phyloP scores from a whole-genome alignment of 1,140 invertebrate species.

The Mamestra configurata region DNA sequence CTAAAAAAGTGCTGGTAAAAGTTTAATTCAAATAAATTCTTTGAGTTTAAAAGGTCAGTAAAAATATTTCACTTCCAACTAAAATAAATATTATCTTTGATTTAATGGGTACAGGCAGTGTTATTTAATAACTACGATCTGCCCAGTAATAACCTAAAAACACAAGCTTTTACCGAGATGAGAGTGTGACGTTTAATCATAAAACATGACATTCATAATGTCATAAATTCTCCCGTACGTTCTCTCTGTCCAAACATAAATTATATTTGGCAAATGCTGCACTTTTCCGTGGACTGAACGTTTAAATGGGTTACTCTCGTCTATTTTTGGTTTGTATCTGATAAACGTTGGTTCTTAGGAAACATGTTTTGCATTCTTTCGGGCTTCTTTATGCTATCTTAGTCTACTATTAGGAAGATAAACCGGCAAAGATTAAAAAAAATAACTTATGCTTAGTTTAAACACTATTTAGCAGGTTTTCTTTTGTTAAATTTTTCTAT shows the following conservation, averaged over 20 bases:
- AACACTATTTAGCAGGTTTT: too few species aligned
- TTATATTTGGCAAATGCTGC: constrained; percentile 38
- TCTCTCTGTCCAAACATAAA: constrained; percentile 29
- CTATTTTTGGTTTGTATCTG: constrained; percentile 22
- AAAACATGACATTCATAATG: constrained; percentile 19
- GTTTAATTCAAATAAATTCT: too few species aligned
- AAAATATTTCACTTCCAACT: too few species aligned
- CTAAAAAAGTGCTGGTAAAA: too few species aligned
- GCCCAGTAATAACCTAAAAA: not conserved
- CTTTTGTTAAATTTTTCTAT: too few species aligned
- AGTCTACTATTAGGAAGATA: too few species aligned
- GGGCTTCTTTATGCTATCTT: not conserved
- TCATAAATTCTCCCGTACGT: not conserved
- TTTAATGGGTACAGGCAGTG: too few species aligned
- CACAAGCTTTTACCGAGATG: not conserved
- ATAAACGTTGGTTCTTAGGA: constrained; percentile 9
- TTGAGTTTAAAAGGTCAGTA: too few species aligned
- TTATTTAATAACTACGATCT: not conserved
- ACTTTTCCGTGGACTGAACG: constrained; percentile 32
- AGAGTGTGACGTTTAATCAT: not conserved
- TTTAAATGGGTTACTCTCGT: constrained; percentile 37
- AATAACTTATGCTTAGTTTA: too few species aligned
- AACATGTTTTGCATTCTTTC: constrained; percentile 15
- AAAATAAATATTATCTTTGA: too few species aligned
- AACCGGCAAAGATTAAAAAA: too few species aligned